Conservation (phyloP, 1,140 invertebrate species). For the Helicorthomorpha holstii region DNA sequence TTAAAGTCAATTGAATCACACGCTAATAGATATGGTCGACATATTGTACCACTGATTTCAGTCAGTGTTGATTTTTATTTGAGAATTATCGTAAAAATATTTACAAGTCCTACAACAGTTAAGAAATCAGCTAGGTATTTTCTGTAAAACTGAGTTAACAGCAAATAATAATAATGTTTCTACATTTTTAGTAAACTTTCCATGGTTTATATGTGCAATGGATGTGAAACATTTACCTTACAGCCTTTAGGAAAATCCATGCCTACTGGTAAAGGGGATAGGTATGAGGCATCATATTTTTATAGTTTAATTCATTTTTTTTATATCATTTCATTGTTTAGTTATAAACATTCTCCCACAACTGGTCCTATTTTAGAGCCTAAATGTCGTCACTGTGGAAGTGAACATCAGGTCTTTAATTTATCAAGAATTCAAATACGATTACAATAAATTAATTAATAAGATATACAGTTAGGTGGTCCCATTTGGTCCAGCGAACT, state of each 20-base stretch:
- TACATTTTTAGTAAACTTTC: slow-evolving; percentile 47
- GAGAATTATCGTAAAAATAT: slow-evolving; percentile 77
- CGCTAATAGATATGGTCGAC: slow-evolving; percentile 81
- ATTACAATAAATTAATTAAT: too few species aligned
- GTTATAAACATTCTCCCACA: slow-evolving; percentile 43
- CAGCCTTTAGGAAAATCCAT: slow-evolving; percentile 50
- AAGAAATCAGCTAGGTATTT: slow-evolving; percentile 58
- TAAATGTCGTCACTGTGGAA: slow-evolving; percentile 57
- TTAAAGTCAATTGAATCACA: slow-evolving; percentile 75
- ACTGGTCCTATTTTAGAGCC: slow-evolving; percentile 38
- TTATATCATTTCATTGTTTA: slow-evolving; percentile 9
- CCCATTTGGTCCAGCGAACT: slow-evolving; percentile 82
- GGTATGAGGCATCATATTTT: slow-evolving; percentile 7
- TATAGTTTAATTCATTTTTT: too few species aligned
- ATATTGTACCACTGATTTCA: slow-evolving; percentile 77
- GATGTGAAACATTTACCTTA: slow-evolving; percentile 59
- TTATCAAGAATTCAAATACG: too few species aligned
- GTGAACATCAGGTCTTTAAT: slow-evolving; percentile 44
- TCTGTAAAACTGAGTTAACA: background rate
- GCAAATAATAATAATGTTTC: background rate
- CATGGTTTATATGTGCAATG: slow-evolving; percentile 70
- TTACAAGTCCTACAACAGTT: slow-evolving; percentile 55
- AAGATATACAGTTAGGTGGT: slow-evolving; percentile 50
- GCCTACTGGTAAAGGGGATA: slow-evolving; percentile 34
- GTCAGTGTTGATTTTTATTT: slow-evolving; percentile 96